Base-by-base conservation (phyloP, 2,888 invertebrate genomes). In the Boloria euphrosyne region DNA sequence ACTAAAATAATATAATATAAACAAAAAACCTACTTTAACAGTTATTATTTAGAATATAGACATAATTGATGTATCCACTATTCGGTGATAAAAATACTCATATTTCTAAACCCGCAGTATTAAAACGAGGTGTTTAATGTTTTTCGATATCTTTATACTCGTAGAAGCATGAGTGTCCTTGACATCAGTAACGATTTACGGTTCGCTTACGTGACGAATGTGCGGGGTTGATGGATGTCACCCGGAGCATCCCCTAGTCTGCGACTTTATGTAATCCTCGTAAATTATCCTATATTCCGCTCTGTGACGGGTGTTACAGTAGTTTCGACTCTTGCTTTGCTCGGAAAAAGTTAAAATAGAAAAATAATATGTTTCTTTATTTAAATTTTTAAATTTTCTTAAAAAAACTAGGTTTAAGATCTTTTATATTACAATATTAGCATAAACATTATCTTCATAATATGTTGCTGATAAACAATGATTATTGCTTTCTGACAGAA, bases 141-240 rank as follows among this genome's bases (percentile, higher is more conserved):
- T 59, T 27, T 59, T 64, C 61, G 61, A 66, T 69, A 65, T 62
- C 65, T 62, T 64, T 67, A 65, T 57, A n/a, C n/a, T n/a, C n/a
- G n/a, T n/a, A 53, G 38, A 59, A 54, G 47, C 59, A 27, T 47
- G 57, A 68, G 57, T 67, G 67, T 57, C 58, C 66, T 71, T 66
- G 65, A 70, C 68, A 68, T 64, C 63, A 62, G 65, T 66, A 72
- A 68, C 67, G 65, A 78, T 78, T 74, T 73, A 73, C 73, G 73
- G 75, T 75, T 76, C 73, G 70, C 67, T 67, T 64, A 59, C 65
- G 74, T 80, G 78, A 81, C 76, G 80, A 78, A 59, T 75, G 76
- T 68, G 68, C 62, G 70, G 68, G 71, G 71, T 73, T 80, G 80
- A 74, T 72, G 72, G 75, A 80, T 78, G 78, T 77, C 76, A 74